These are phyloP conservation scores for Sminthurides aquaticus DNA, from an alignment of 2,888 invertebrate species.

Conservation along the genomic window DNA sequence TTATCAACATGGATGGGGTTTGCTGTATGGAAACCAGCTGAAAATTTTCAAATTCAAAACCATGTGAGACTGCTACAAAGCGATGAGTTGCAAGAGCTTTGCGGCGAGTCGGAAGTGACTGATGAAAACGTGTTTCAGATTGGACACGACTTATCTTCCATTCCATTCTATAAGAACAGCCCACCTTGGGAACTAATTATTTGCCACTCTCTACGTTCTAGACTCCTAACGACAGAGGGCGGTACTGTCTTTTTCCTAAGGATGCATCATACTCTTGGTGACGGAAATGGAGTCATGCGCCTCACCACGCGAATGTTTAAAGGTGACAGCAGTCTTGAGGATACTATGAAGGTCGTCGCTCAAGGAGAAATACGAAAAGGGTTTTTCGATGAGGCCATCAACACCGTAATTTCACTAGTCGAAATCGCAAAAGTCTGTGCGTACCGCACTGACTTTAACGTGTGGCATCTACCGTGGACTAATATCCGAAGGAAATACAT, in stretches of 20 bases:
- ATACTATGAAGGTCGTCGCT: too few species aligned
- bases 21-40: neutral
- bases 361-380: too few species aligned
- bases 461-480: neutral
- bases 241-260: neutral
- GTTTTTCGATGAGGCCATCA: too few species aligned
- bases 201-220: neutral
- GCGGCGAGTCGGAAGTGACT: neutral
- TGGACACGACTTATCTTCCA: neutral
- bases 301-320: neutral
- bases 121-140: neutral
- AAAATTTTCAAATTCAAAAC: neutral
- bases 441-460: neutral
- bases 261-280: neutral
- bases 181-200: neutral
- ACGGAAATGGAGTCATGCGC: neutral
- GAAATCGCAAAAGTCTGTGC: too few species aligned
- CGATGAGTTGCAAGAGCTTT: neutral
- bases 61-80: neutral
- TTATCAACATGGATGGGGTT: neutral
- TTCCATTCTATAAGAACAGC: neutral
- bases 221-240: neutral
- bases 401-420: too few species aligned
- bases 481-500: neutral
- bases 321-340: too few species aligned